Conservation (phyloP, 2,797 vertebrate genomes). For the Tapera naevia region DNA sequence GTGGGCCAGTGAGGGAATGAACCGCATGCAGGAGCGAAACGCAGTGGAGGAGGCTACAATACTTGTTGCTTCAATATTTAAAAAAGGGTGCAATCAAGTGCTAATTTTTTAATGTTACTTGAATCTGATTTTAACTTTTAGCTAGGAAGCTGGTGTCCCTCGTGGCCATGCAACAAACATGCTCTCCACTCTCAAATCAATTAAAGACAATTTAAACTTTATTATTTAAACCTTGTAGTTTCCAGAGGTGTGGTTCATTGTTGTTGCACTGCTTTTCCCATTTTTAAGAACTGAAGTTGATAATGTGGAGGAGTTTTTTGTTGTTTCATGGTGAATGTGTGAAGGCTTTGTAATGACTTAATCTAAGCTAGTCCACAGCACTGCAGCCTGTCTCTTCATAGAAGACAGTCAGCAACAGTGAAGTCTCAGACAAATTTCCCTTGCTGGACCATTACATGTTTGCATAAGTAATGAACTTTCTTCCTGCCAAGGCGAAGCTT, state of each 20-base stretch:
- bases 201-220: background rate
- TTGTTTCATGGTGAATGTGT: background rate
- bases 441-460: background rate
- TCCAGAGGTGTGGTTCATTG: background rate
- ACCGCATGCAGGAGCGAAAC: background rate
- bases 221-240: background rate
- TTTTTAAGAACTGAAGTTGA: background rate
- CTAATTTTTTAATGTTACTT: background rate
- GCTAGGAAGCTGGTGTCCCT: background rate
- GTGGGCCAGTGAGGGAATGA: background rate
- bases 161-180: background rate
- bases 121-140: background rate
- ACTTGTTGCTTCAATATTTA: background rate
- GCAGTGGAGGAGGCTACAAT: background rate
- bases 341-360: background rate
- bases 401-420: background rate
- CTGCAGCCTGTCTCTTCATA: background rate
- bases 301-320: background rate
- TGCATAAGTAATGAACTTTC: background rate
- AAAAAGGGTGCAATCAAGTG: background rate
- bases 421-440: background rate
- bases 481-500: background rate
- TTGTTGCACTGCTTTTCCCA: background rate
- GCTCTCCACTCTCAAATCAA: fast-evolving
- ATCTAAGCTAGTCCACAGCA: background rate